Conservation (phyloP, 2,797 vertebrate genomes). For the Squalus acanthias region DNA sequence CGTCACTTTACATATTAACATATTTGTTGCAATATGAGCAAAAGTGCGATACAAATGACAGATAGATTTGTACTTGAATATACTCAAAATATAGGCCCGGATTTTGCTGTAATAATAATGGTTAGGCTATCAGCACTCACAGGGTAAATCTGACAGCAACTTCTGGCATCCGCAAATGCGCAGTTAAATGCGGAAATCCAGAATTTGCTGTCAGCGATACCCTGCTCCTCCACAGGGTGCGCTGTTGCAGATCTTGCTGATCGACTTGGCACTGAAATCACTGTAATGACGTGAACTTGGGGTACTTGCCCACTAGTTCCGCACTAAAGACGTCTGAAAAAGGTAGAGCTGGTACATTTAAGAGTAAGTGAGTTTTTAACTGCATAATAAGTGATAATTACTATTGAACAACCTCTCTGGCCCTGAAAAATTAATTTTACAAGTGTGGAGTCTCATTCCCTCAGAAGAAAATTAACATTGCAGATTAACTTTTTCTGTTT, state of each 20-base stretch:
- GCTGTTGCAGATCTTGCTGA: background rate
- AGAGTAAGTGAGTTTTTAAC: background rate
- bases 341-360: background rate
- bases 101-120: background rate
- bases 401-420: background rate
- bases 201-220: background rate
- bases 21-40: background rate
- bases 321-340: background rate
- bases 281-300: background rate
- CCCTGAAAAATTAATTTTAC: background rate
- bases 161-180: background rate
- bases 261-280: background rate
- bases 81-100: background rate
- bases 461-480: background rate
- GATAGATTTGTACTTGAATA: background rate
- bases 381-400: background rate
- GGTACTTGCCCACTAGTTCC: background rate
- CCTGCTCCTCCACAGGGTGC: background rate
- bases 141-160: background rate
- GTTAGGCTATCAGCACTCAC: background rate
- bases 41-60: background rate
- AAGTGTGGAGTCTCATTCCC: background rate
- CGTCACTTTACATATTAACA: background rate
- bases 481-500: background rate
- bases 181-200: background rate